Evolutionary conservation across 2,888 invertebrate genomes (phyloP).

Genomic region (Colletes collaris): DNA sequence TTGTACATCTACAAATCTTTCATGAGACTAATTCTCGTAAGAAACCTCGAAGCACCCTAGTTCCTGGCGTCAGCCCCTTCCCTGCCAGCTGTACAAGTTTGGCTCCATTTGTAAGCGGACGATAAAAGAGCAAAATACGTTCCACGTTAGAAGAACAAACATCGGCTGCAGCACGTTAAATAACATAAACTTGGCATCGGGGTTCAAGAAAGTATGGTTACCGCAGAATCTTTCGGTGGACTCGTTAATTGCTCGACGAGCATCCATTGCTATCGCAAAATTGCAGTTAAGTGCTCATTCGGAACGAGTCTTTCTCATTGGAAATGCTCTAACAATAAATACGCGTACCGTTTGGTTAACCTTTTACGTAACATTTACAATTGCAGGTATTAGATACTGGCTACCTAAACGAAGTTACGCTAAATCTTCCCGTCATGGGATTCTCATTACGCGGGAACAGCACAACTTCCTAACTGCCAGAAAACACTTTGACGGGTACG

Average conservation of each 20-base stretch:
- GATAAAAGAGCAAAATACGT: constrained; percentile 51
- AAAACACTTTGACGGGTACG: too few relatives aligned
- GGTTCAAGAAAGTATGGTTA: constrained; percentile 44
- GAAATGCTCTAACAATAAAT: constrained; percentile 10
- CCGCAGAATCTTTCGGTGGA: constrained; percentile 15
- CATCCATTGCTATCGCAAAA: constrained; percentile 22
- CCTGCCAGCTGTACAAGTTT: constrained; percentile 41
- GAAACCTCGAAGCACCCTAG: constrained; percentile 35
- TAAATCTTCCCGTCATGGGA: background rate
- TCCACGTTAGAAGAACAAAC: constrained; percentile 47
- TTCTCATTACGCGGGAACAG: background rate
- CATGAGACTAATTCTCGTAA: constrained; percentile 47
- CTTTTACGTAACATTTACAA: constrained; percentile 12
- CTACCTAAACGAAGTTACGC: constrained; percentile 1
- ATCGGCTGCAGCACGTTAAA: constrained; percentile 34
- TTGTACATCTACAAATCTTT: constrained; percentile 36
- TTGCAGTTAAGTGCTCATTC: constrained; percentile 33
- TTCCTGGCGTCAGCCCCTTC: constrained; percentile 8
- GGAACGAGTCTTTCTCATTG: constrained; percentile 22
- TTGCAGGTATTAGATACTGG: background rate
- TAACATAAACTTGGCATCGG: constrained; percentile 29
- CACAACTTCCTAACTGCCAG: too few relatives aligned
- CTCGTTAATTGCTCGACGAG: constrained; percentile 49
- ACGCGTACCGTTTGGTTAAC: constrained; percentile 29
- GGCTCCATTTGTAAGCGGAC: constrained; percentile 52